Evolutionary conservation across 2,888 invertebrate species (phyloP), one percentile per base, ranked within the genome.

Genomic region (Ganaspis brasiliensis): DNA sequence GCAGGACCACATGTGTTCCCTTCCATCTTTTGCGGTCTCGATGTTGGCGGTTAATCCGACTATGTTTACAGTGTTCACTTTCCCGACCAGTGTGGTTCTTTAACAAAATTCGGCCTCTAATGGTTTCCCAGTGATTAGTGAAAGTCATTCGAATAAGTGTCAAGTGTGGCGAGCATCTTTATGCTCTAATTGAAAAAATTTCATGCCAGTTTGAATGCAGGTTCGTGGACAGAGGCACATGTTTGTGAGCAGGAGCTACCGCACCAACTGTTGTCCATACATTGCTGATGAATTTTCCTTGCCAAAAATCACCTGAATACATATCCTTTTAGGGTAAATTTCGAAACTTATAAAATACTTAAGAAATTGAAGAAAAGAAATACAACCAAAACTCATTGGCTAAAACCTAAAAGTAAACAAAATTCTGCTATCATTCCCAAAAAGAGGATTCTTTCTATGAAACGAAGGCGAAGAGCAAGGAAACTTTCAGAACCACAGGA

Each of bases 1-100:
- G 63, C 14, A 70, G 73, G 79, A 79, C 80, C 84, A 84, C 84
- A 84, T 84, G 84, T 83, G 83, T 79, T 67, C n/a, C n/a, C 10
- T 26, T 26, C 2, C 67, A 26, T 40, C 21, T 67, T 67, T 37
- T 40, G 24, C 21, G 19, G 19, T 24, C 14, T 61, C 16, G 35
- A 35, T 16, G 19, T 35, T 37, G 19, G 10, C 35, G 31, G 31
- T 26, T 59, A 59, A 59, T 59, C 16, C 31, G n/a, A 14, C n/a
- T 35, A 35, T 61, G 61, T 37, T 37, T 37, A 37, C 35, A 19
- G 61, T 61, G 37, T 16, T 61, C 19, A 35, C 9, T 61, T 37
- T 37, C 4, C 12, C 2, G 16, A 26, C n/a, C 3, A 37, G 12
- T 16, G 10, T 59, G 31, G 31, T 16, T n/a, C 9, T 14, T 8